phyloP scores from a whole-genome alignment of 2,888 invertebrate species.

The Agrotis ipsilon region DNA sequence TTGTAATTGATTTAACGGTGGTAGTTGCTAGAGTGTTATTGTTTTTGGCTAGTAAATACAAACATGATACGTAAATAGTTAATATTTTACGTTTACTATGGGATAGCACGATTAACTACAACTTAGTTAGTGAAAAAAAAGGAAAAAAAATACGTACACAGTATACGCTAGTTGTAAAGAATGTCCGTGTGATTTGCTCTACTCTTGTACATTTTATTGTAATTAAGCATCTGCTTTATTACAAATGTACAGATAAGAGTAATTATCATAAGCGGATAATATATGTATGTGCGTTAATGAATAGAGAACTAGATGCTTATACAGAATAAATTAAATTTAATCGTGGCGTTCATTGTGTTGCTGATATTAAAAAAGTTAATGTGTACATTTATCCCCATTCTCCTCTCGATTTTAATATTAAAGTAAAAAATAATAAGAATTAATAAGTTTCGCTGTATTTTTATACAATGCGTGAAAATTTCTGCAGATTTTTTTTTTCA shows the following conservation, averaged over 20 bases:
- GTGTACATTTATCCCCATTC: slow-evolving; percentile 73
- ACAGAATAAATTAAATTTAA: slow-evolving; percentile 77
- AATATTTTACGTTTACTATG: slow-evolving; percentile 78
- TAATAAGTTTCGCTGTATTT: slow-evolving; percentile 84
- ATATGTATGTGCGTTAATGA: slow-evolving; percentile 85
- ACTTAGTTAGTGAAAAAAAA: slow-evolving; percentile 85
- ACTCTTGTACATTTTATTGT: slow-evolving; percentile 63
- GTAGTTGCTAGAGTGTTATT: slow-evolving; percentile 88
- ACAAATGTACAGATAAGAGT: slow-evolving; percentile 62
- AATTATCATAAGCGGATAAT: slow-evolving; percentile 70
- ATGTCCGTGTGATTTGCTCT: slow-evolving; percentile 73
- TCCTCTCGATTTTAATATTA: slow-evolving; percentile 74
- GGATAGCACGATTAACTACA: slow-evolving; percentile 81
- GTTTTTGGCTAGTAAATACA: slow-evolving; percentile 87
- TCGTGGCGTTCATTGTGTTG: slow-evolving; percentile 79
- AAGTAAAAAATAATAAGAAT: slow-evolving; percentile 72
- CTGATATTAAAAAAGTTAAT: slow-evolving; percentile 67
- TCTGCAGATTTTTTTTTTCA: slow-evolving; percentile 41
- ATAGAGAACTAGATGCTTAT: slow-evolving; percentile 87
- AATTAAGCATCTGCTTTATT: slow-evolving; percentile 57
- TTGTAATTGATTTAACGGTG: slow-evolving; percentile 88
- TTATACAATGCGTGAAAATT: slow-evolving; percentile 76
- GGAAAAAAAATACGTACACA: slow-evolving; percentile 87
- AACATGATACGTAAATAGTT: slow-evolving; percentile 85
- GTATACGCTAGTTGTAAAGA: slow-evolving; percentile 90